Evolutionary conservation across 2,888 invertebrate species (phyloP).

Genomic region (Drosophila imparisetae): DNA sequence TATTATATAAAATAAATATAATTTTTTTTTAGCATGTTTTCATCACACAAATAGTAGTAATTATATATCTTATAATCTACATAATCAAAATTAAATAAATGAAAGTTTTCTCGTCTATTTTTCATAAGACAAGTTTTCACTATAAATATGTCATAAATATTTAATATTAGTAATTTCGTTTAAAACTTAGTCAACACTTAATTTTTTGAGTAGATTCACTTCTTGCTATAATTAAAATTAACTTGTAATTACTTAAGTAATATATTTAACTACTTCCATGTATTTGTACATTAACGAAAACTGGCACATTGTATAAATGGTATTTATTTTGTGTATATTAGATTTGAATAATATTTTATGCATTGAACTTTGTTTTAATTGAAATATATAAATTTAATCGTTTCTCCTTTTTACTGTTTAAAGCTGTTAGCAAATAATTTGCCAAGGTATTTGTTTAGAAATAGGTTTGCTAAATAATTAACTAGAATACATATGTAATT

Average conservation of each 20-base stretch:
- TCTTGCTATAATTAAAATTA: not conserved
- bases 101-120: not conserved
- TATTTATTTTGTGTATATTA: not conserved
- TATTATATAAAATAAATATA: no score
- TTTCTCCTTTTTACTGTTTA: not conserved
- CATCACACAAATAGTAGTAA: not conserved
- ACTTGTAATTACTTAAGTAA: not conserved
- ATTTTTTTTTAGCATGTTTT: not conserved
- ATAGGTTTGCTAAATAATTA: constrained; percentile 5
- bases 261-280: not conserved
- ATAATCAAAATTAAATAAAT: not conserved
- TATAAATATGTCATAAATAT: not conserved
- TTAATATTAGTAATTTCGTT: not conserved
- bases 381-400: not conserved
- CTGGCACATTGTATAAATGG: not conserved
- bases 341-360: not conserved
- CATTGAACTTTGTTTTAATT: not conserved
- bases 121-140: not conserved
- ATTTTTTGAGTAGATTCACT: not conserved
- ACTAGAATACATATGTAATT: constrained; percentile 1
- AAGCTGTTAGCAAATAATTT: not conserved
- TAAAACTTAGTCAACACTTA: not conserved
- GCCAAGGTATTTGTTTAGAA: not conserved
- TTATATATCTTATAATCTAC: not conserved
- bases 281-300: not conserved